Base-by-base conservation (phyloP, 2,888 invertebrate genomes). In the Schizotus pectinicornis region DNA sequence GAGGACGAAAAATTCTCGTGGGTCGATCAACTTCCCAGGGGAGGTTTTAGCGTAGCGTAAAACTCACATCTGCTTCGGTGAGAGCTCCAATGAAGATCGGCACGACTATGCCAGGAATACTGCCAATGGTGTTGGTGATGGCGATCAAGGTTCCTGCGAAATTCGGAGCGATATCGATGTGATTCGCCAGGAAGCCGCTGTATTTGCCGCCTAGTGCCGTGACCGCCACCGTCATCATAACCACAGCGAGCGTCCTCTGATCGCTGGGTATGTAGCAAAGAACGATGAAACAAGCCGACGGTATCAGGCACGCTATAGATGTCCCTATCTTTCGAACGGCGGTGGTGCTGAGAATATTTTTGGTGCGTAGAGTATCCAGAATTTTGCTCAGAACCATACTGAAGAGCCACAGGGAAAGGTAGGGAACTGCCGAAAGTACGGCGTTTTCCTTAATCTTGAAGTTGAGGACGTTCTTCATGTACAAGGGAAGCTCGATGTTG, bases 131-230 rank as follows among this genome's bases (percentile, higher is more conserved):
- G 67, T 87, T 88, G 1, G 83, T 85, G 31, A 88, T 81, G 0
- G 86, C 87, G 70, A 87, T 86, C 36, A 86, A 79, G 0, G 86
- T 56, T 7, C 56, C 87, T 0, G 87, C 85, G 66, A 83, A 87
- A 70, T 88, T 87, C 0, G 86, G 85, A 0, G 85, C 83, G 30
- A 88, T 80, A 69, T 88, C 88, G 74, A 87, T 80, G 1, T 85
- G 83, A 73, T 88, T 88, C 51, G 87, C 86, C 74, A 87, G 86
- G 69, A 88, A 83, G 58, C 86, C 86, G 67, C 88, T 85, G 70
- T 88, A 89, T 75, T 86, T 88, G 1, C 86, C 84, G 1, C 87
- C 89, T 87, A 88, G 88, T 58, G 86, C 83, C 32, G 84, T 84
- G 85, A 87, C 84, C 31, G 82, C 84, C 30, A 84, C 74, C 47